A percentile compares a stretch with the other conserved stretches of the same genome.
phyloP scores from a whole-genome alignment of 1,140 invertebrate species.

The Idris sp. region DNA sequence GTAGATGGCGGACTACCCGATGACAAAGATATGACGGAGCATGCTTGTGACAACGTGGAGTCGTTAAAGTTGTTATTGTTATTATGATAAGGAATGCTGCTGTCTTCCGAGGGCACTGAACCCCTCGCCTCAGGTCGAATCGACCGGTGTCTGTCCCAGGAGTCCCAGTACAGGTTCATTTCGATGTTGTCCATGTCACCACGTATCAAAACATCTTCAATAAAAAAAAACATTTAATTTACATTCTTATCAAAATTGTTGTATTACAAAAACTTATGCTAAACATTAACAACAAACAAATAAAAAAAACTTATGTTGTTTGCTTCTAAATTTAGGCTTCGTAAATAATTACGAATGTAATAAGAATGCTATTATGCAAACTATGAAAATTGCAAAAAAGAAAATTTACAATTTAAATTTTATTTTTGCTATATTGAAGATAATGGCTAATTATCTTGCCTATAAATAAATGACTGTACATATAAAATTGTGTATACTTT shows the following conservation, averaged over 20 bases:
- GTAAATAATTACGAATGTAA: too few relatives aligned
- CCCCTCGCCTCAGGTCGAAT: slow-evolving; percentile 77
- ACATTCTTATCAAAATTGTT: too few relatives aligned
- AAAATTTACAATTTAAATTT: slow-evolving; percentile 38
- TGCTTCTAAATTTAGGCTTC: too few relatives aligned
- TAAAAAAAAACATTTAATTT: too few relatives aligned
- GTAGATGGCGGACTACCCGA: slow-evolving; percentile 81
- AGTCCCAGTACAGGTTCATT: slow-evolving; percentile 92
- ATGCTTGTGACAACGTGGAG: slow-evolving; percentile 69
- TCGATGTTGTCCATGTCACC: slow-evolving; percentile 81
- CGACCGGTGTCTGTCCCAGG: slow-evolving; percentile 88
- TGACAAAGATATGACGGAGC: slow-evolving; percentile 73
- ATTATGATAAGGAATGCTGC: slow-evolving; percentile 78
- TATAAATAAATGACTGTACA: not conserved
- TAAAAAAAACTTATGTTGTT: too few relatives aligned
- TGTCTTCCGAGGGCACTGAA: slow-evolving; percentile 82
- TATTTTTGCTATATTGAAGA: not conserved
- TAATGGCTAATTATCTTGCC: slow-evolving; percentile 1
- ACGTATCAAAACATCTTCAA: slow-evolving; percentile 81
- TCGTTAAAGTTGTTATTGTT: slow-evolving; percentile 74
- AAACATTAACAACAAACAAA: too few relatives aligned
- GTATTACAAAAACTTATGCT: too few relatives aligned
- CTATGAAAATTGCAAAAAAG: not conserved
- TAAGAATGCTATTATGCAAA: not conserved
- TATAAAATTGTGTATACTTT: too few relatives aligned